Conservation (phyloP, 30 jellyfish, hydroid and myxozoan species). For the Hydractinia echinata region DNA sequence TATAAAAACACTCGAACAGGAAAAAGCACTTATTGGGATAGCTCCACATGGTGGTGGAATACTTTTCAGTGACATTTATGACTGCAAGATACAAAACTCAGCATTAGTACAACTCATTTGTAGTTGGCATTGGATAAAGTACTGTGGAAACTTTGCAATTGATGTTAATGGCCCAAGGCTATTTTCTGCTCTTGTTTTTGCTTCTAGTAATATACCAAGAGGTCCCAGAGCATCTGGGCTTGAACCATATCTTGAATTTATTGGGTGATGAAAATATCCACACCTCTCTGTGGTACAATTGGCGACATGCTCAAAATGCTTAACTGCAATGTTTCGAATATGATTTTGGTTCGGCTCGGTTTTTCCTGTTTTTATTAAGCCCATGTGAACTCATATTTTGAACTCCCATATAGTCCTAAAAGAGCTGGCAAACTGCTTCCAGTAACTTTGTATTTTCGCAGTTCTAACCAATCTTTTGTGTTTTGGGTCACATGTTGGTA, state of each 20-base stretch:
- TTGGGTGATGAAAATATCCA: neutral
- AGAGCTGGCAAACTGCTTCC: neutral
- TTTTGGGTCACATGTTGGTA: slow-evolving; percentile 1
- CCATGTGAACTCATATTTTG: neutral
- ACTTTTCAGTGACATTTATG: slow-evolving; percentile 30
- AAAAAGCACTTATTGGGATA: slow-evolving; percentile 45
- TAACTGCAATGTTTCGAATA: neutral
- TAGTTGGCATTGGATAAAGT: slow-evolving; percentile 17
- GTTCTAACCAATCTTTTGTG: neutral
- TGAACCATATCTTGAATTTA: slow-evolving; percentile 18
- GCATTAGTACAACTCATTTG: slow-evolving; percentile 21
- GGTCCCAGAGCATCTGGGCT: slow-evolving; percentile 31
- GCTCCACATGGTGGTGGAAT: slow-evolving; percentile 48
- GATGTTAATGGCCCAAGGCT: neutral
- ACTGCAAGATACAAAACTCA: neutral
- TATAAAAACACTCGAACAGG: slow-evolving; percentile 35
- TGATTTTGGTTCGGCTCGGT: neutral
- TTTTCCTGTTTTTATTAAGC: neutral
- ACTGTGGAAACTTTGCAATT: neutral
- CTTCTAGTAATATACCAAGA: slow-evolving; percentile 13
- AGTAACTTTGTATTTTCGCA: neutral
- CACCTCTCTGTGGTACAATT: neutral
- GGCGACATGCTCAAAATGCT: neutral
- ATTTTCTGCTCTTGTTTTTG: slow-evolving; percentile 14
- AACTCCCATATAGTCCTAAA: neutral